Percentiles rank a stretch among this genome's conserved stretches.
These are phyloP conservation scores for Temnopleurus reevesii DNA, from an alignment of 53 echinoderm and acorn worm species.

Conservation along the genomic window DNA sequence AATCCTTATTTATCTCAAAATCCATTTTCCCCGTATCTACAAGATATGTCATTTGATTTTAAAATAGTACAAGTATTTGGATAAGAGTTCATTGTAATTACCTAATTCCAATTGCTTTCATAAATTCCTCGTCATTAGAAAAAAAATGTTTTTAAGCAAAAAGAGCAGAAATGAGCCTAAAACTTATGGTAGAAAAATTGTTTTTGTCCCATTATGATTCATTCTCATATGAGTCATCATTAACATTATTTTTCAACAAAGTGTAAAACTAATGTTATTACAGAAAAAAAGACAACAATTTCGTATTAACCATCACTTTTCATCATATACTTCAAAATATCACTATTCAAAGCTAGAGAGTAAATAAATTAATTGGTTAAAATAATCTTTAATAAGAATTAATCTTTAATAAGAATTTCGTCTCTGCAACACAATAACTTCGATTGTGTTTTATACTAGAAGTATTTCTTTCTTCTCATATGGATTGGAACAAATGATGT, in stretches of 20 bases:
- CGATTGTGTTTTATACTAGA: neutral
- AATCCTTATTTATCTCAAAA: neutral
- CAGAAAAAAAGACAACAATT: no score
- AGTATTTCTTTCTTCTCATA: neutral
- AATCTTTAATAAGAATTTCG: neutral
- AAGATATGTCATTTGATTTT: neutral
- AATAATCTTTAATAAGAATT: neutral
- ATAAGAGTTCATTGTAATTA: neutral
- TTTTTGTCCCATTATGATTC: no score
- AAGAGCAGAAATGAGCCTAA: neutral
- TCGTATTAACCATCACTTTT: no score
- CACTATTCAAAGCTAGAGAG: neutral
- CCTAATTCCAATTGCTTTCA: no score
- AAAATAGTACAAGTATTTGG: neutral
- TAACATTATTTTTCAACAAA: no score
- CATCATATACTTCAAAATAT: no score
- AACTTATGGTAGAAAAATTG: no score
- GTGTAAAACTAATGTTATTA: no score
- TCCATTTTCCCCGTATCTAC: neutral
- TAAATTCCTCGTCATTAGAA: no score
- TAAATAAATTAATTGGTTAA: neutral
- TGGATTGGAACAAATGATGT: neutral
- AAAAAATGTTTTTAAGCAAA: neutral
- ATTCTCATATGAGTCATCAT: no score
- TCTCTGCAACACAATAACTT: neutral